phyloP scores from a whole-genome alignment of 2,113 vertebrate genomes.

The Leucosticte australis region DNA sequence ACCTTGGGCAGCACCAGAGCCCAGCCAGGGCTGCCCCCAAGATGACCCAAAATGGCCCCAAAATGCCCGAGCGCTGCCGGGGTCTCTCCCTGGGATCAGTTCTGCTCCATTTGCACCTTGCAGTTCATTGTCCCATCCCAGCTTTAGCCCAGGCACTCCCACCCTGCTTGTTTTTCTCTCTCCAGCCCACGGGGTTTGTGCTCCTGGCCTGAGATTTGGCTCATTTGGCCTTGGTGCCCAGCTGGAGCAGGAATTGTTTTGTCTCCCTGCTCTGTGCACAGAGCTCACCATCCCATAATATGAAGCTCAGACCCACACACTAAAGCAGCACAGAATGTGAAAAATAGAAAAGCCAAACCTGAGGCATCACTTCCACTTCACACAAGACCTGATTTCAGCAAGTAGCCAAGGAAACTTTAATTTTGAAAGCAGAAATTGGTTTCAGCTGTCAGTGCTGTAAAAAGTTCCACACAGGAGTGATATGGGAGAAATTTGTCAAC shows the following conservation, averaged over 20 bases:
- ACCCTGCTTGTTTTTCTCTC: not conserved
- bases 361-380: not conserved
- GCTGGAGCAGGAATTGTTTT: not conserved
- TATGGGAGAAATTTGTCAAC: not conserved
- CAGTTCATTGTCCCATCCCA: not conserved
- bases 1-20: not conserved
- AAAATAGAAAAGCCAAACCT: not conserved
- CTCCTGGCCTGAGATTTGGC: not conserved
- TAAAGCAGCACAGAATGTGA: not conserved
- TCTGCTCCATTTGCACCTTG: not conserved
- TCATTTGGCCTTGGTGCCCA: not conserved
- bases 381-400: not conserved
- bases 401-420: not conserved
- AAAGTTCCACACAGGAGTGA: fast-evolving
- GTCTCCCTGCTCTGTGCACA: no score
- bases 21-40: not conserved
- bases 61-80: not conserved
- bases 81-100: not conserved
- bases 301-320: not conserved
- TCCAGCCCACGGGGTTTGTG: not conserved
- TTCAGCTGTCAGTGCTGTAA: not conserved
- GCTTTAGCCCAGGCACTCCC: not conserved
- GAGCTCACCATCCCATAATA: not conserved
- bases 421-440: not conserved
- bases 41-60: not conserved